These are phyloP conservation scores for Melitaea cinxia DNA, from an alignment of 1,140 invertebrate species.

Conservation along the genomic window DNA sequence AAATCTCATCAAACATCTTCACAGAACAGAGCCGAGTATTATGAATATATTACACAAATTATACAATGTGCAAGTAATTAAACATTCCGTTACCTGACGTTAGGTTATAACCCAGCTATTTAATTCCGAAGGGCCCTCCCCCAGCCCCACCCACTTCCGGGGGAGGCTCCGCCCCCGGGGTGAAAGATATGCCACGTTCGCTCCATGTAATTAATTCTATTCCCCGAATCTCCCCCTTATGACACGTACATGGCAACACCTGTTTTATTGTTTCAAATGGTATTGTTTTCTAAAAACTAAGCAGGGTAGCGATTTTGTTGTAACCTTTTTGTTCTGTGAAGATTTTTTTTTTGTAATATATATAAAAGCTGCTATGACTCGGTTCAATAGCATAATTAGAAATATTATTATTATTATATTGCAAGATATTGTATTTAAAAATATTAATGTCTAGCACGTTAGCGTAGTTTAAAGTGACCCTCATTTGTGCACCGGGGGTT, in stretches of 20 bases:
- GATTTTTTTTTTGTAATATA: too few relatives aligned
- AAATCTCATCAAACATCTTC: not conserved
- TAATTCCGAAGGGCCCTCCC: slow-evolving; percentile 41
- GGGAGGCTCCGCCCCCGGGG: slow-evolving; percentile 41
- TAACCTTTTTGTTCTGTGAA: not conserved
- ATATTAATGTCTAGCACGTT: too few relatives aligned
- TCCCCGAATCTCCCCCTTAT: slow-evolving; percentile 38
- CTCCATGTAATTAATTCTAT: slow-evolving; percentile 53
- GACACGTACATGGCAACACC: slow-evolving; percentile 32
- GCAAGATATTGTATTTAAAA: too few relatives aligned
- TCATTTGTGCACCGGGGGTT: too few relatives aligned
- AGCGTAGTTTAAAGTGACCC: too few relatives aligned
- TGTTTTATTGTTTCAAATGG: slow-evolving; percentile 29
- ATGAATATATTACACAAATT: slow-evolving; percentile 30
- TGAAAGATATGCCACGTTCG: slow-evolving; percentile 44
- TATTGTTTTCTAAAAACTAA: slow-evolving; percentile 25
- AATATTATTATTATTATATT: too few relatives aligned
- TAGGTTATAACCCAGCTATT: slow-evolving; percentile 43
- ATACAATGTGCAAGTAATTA: slow-evolving; percentile 31
- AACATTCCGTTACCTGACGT: slow-evolving; percentile 45
- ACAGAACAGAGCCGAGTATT: slow-evolving; percentile 8
- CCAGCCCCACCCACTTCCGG: slow-evolving; percentile 40
- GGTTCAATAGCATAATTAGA: too few relatives aligned
- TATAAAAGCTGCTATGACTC: too few relatives aligned
- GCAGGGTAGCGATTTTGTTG: not conserved